phyloP scores from a whole-genome alignment of 37 sponge, comb jelly and placozoan genomes.

The Geodia barretti region DNA sequence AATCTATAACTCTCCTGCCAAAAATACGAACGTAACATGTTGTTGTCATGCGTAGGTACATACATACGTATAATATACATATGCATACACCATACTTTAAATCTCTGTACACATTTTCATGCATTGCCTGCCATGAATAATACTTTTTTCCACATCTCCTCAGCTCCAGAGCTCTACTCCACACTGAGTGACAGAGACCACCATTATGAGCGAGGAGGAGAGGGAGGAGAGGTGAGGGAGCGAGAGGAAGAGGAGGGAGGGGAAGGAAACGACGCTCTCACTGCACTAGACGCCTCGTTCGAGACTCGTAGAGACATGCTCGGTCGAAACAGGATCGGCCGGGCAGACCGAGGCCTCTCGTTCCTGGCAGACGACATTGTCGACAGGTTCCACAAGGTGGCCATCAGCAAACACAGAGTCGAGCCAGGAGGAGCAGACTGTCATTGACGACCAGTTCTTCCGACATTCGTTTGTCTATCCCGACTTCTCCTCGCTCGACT shows the following conservation, averaged over 20 bases:
- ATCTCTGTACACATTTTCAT: too few species aligned
- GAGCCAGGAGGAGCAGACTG: conserved; percentile 23
- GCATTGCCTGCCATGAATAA: not conserved
- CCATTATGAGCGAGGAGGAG: conserved; percentile 13
- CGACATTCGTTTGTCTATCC: conserved; percentile 79
- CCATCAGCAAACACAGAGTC: conserved; percentile 33
- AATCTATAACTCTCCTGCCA: too few species aligned
- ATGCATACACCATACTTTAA: too few species aligned
- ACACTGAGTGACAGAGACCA: not conserved
- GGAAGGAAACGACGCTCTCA: conserved; percentile 6
- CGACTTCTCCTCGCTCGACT: conserved; percentile 42
- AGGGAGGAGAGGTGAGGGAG: not conserved
- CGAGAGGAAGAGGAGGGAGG: not conserved
- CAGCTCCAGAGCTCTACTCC: not conserved
- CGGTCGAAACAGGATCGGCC: not conserved
- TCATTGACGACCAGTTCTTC: conserved; percentile 76
- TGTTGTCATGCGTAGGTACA: too few species aligned
- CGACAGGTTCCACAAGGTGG: conserved; percentile 42
- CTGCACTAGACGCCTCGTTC: not conserved
- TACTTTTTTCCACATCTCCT: not conserved
- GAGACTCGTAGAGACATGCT: not conserved
- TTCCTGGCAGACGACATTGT: conserved; percentile 50
- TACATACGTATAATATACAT: too few species aligned
- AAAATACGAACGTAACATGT: too few species aligned
- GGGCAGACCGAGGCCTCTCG: conserved; percentile 25